Base-by-base conservation (phyloP, 2,113 vertebrate genomes). In the Dicerorhinus sumatrensis region DNA sequence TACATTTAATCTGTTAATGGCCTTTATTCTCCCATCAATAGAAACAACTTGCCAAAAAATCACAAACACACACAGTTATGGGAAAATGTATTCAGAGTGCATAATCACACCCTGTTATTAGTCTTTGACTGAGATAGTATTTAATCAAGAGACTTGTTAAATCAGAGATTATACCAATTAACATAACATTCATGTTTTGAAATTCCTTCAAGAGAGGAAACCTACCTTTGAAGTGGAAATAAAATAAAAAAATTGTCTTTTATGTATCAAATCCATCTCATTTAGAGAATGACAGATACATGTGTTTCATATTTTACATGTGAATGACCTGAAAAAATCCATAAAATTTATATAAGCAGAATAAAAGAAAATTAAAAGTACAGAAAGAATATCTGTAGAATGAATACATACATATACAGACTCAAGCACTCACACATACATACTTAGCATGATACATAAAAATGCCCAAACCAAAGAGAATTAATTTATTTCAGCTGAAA, bases 71-170 rank as follows among this genome's bases (percentile, higher is more conserved):
- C 42, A 73, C 23, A 75, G 91, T 88, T 93, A 79, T 69, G 72
- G 77, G 89, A 86, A 97, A 94, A 93, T 75, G 39, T 95, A 96
- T 95, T 98, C 80, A 63, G 62, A 93, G 36, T n/a, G 18, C 48
- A 92, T 84, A 95, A 97, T 97, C 65, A 91, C 16, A 91, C 51
- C 36, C 48, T 58, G 23, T 93, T 94, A 65, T 65, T 93, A 27
- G 1, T 95, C 73, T 96, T 96, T 83, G 72, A 93, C 77, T 89
- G 25, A 96, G 86, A 94, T 83, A 79, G 51, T 92, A 83, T 97
- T 98, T 97, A 97, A 98, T 98, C 92, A 98, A 96, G 96, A 92
- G 79, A 73, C 89, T 96, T 97, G 89, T 98, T 96, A 97, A 96
- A 93, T 89, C 80, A 62, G 58, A 96, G 51, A 42, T 96, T 93